A percentile compares a stretch with the other conserved stretches of the same genome.
Evolutionary conservation across 2,888 invertebrate species (phyloP).

Genomic region (Drosophila colorata): DNA sequence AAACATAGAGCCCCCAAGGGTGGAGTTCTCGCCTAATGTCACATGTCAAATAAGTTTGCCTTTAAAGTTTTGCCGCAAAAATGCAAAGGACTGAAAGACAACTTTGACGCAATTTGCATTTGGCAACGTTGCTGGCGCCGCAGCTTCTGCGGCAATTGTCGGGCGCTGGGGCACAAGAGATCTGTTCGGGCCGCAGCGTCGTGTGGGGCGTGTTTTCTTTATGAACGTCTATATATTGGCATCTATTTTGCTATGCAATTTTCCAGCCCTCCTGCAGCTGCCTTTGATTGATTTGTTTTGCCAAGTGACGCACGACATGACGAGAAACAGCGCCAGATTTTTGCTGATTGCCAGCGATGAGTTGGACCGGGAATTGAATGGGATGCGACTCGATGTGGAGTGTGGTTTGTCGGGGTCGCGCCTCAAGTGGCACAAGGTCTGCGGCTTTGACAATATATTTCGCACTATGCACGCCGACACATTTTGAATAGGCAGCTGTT

Average conservation of each 20-base stretch:
- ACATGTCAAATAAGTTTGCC: slow-evolving; percentile 71
- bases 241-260: slow-evolving; percentile 49
- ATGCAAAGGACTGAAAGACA: not conserved
- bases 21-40: slow-evolving; percentile 55
- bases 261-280: slow-evolving; percentile 47
- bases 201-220: slow-evolving; percentile 43
- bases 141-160: slow-evolving; percentile 65
- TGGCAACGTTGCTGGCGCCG: slow-evolving; percentile 68
- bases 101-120: slow-evolving; percentile 69
- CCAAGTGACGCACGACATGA: slow-evolving; percentile 68
- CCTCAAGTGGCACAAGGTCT: slow-evolving; percentile 57
- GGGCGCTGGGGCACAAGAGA: no score
- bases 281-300: slow-evolving; percentile 77
- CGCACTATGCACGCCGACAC: slow-evolving; percentile 44
- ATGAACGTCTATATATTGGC: slow-evolving; percentile 15
- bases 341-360: slow-evolving; percentile 34
- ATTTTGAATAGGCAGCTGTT: slow-evolving; percentile 59
- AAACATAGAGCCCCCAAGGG: slow-evolving; percentile 26
- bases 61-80: slow-evolving; percentile 72
- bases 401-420: slow-evolving; percentile 6
- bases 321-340: slow-evolving; percentile 39
- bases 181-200: slow-evolving; percentile 14
- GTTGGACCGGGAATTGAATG: slow-evolving; percentile 15
- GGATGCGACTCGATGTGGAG: slow-evolving; percentile 31
- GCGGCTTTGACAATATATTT: slow-evolving; percentile 23